Conservation (phyloP, 1,140 invertebrate genomes). For the Ladona fulva region DNA sequence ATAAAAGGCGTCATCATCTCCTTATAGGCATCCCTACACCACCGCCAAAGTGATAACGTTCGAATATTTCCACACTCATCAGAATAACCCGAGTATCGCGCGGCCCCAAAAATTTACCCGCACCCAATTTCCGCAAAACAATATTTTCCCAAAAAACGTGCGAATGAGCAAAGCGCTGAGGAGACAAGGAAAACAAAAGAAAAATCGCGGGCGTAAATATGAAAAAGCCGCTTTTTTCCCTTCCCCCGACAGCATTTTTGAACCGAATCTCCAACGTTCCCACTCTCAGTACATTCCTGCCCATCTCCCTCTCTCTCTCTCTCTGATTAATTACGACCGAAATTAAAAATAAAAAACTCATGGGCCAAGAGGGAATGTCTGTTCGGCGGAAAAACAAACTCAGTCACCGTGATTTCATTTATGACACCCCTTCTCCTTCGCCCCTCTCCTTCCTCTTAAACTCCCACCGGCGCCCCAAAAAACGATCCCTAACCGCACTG, state of each 20-base stretch:
- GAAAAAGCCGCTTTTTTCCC: neutral
- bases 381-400: constrained; percentile 4
- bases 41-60: too few species aligned
- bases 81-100: too few species aligned
- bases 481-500: neutral
- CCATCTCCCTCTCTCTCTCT: neutral
- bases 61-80: too few species aligned
- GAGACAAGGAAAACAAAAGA: neutral
- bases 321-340: constrained; percentile 1
- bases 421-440: neutral
- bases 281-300: neutral
- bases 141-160: neutral
- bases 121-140: neutral
- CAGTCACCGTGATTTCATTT: constrained; percentile 9
- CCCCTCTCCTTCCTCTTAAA: neutral
- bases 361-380: neutral
- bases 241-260: too few species aligned
- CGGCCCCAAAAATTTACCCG: neutral
- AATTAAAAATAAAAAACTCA: neutral
- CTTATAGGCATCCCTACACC: too few species aligned
- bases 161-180: neutral
- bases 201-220: neutral
- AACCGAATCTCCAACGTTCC: neutral
- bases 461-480: neutral
- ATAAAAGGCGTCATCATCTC: too few species aligned